Conservation (phyloP, 1,140 invertebrate genomes). For the Limonius californicus region DNA sequence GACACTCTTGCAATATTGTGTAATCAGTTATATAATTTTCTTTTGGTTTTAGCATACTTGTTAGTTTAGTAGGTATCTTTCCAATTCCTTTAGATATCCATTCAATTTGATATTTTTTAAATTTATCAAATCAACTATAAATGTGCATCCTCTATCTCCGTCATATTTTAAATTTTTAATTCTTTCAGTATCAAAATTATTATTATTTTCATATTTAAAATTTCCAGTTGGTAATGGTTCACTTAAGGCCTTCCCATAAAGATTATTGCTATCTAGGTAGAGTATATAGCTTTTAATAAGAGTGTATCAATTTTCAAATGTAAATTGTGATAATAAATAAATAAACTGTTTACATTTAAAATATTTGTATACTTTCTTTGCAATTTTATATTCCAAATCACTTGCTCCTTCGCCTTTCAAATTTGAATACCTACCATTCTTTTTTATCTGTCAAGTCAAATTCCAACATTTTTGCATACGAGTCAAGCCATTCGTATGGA, state of each 20-base stretch:
- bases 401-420: neutral
- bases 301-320: too few relatives aligned
- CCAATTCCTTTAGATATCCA: neutral
- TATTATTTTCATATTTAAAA: too few relatives aligned
- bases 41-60: conserved; percentile 10
- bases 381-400: too few relatives aligned
- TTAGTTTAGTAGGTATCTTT: conserved; percentile 7
- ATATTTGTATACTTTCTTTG: too few relatives aligned
- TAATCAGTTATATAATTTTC: conserved; percentile 19
- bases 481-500: conserved; percentile 4
- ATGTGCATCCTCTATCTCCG: conserved; percentile 4
- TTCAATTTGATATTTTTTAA: conserved; percentile 16
- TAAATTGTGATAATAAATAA: too few relatives aligned
- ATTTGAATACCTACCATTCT: conserved; percentile 1
- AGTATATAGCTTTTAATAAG: too few relatives aligned
- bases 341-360: too few relatives aligned
- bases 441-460: neutral
- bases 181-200: too few relatives aligned
- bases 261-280: too few relatives aligned
- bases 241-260: too few relatives aligned
- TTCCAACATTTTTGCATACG: conserved; percentile 5
- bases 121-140: conserved; percentile 14
- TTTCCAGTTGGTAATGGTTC: too few relatives aligned
- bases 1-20: conserved; percentile 10
- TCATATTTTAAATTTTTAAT: conserved; percentile 5